phyloP scores from a whole-genome alignment of 1,140 invertebrate species.

The Nephotettix cincticeps region DNA sequence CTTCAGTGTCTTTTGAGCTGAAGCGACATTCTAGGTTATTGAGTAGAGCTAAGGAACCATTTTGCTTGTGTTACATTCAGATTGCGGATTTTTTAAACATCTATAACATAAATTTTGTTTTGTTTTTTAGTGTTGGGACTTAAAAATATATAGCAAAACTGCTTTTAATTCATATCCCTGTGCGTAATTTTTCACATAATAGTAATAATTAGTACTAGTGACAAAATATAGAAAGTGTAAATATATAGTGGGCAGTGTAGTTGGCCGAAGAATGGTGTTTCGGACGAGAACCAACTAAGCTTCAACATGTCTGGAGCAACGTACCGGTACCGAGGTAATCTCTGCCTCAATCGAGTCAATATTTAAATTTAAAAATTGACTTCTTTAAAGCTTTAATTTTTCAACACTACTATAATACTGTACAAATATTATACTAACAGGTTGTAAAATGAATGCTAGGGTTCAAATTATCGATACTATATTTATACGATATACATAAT shows the following conservation, averaged over 20 bases:
- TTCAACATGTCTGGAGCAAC: conserved; percentile 25
- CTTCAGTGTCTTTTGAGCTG: too few relatives aligned
- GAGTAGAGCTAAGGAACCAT: too few relatives aligned
- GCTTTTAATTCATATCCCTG: not conserved
- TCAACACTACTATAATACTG: conserved; percentile 30
- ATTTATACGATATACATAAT: conserved; percentile 35
- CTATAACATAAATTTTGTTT: too few relatives aligned
- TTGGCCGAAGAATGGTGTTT: not conserved
- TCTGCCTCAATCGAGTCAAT: conserved; percentile 28
- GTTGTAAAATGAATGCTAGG: conserved; percentile 37
- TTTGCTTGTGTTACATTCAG: too few relatives aligned
- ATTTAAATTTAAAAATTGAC: conserved; percentile 35
- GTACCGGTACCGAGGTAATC: conserved; percentile 30
- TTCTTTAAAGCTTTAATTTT: conserved; percentile 39
- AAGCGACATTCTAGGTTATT: too few relatives aligned
- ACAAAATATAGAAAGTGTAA: not conserved
- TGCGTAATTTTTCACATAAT: not conserved
- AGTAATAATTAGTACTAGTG: not conserved
- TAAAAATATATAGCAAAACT: not conserved
- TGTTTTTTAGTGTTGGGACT: too few relatives aligned
- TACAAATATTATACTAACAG: conserved; percentile 35
- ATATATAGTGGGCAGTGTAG: not conserved
- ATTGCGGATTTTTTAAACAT: too few relatives aligned
- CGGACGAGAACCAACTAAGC: not conserved
- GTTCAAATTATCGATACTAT: conserved; percentile 36